A percentile compares a stretch with the other conserved stretches of the same genome.
These are phyloP conservation scores for Helarctos malayanus DNA, from an alignment of 2,797 vertebrate species.

Conservation along the genomic window DNA sequence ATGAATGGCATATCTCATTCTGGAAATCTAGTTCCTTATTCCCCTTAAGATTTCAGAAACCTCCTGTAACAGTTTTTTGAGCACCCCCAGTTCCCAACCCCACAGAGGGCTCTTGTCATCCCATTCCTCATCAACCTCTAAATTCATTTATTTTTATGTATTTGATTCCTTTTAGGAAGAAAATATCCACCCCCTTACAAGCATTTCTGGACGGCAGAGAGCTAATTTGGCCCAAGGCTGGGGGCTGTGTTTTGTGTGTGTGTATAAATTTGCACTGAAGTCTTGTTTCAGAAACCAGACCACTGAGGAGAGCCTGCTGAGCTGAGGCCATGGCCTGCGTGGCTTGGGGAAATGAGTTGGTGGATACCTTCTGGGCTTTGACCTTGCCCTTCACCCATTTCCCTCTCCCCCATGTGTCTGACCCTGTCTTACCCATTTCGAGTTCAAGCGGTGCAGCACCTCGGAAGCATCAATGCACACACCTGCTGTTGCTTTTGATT, in stretches of 20 bases:
- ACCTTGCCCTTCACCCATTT: constrained; percentile 74
- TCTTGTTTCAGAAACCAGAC: constrained; percentile 85
- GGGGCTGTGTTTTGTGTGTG: constrained; percentile 86
- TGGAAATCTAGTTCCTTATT: constrained; percentile 57
- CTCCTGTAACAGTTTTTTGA: constrained; percentile 62
- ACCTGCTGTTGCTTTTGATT: constrained; percentile 87
- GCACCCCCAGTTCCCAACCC: constrained; percentile 76
- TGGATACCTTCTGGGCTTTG: constrained; percentile 86
- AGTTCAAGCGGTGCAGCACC: constrained; percentile 82
- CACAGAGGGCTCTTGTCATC: constrained; percentile 83
- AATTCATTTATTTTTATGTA: constrained; percentile 88
- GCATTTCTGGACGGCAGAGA: constrained; percentile 87
- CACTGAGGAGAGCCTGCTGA: constrained; percentile 85
- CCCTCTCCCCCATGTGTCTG: constrained; percentile 78
- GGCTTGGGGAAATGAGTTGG: constrained; percentile 86
- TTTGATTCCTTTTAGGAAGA: constrained; percentile 88
- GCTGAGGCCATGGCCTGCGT: constrained; percentile 83
- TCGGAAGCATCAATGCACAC: constrained; percentile 85
- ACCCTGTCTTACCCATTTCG: constrained; percentile 85
- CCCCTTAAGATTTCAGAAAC: constrained; percentile 68
- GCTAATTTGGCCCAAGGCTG: constrained; percentile 85
- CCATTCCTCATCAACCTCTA: constrained; percentile 82
- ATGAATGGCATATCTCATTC: constrained; percentile 2
- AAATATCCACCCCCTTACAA: constrained; percentile 87
- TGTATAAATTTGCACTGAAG: constrained; percentile 85